phyloP scores from a whole-genome alignment of 2,797 vertebrate species.

The Amniataba percoides region DNA sequence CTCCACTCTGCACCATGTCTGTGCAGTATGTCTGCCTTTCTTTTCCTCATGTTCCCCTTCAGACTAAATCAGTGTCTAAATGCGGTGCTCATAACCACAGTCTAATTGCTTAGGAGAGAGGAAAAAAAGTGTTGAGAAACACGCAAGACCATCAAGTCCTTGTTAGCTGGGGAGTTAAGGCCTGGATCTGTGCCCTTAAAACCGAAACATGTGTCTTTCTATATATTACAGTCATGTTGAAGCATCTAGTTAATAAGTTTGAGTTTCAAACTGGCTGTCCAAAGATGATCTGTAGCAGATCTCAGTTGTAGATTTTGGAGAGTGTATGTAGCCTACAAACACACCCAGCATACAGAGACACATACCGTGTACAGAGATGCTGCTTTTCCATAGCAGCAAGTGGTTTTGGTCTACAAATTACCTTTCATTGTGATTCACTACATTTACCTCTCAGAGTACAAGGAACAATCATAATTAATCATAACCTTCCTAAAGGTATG shows the following conservation, averaged over 20 bases:
- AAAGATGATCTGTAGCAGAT: neutral
- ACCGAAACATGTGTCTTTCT: neutral
- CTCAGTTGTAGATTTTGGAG: neutral
- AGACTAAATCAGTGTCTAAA: slow-evolving; percentile 42
- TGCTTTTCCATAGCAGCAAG: neutral
- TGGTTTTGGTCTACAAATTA: too few species aligned
- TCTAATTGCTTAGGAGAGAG: slow-evolving; percentile 46
- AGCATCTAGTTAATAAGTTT: neutral
- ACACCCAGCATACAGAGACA: too few species aligned
- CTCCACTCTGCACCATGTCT: neutral
- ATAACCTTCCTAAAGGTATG: neutral
- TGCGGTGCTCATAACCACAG: slow-evolving; percentile 43
- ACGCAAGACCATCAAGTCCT: slow-evolving; percentile 18
- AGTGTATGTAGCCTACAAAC: neutral
- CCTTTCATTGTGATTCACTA: neutral
- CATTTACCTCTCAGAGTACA: neutral
- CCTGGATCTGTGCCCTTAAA: neutral
- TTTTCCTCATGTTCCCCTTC: slow-evolving; percentile 25
- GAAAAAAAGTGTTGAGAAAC: slow-evolving; percentile 31
- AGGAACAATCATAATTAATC: neutral
- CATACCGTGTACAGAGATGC: neutral
- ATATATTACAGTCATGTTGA: neutral
- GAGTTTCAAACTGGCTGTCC: neutral
- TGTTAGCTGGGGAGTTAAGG: slow-evolving; percentile 10
- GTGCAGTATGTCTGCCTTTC: slow-evolving; percentile 2